phyloP scores from a whole-genome alignment of 2,888 invertebrate species.

The Dorcus hopei region DNA sequence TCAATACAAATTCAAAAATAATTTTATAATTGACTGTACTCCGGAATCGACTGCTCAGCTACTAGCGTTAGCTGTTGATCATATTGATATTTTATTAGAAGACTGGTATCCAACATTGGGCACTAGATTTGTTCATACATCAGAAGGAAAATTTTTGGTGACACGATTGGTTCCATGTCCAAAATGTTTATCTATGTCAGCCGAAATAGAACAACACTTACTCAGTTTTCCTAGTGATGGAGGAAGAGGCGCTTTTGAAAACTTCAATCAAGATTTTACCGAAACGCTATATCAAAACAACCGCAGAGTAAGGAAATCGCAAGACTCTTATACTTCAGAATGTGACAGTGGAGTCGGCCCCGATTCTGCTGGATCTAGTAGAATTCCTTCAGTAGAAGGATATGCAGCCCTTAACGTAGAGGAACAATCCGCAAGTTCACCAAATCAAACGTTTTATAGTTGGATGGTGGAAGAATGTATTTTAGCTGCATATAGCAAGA shows the following conservation, averaged over 20 bases:
- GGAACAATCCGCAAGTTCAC: conserved; percentile 30
- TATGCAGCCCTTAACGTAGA: conserved; percentile 54
- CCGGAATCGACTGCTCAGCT: conserved; percentile 78
- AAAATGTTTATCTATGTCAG: conserved; percentile 65
- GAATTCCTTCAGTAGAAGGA: conserved; percentile 81
- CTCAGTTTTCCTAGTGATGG: conserved; percentile 31
- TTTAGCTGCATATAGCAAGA: conserved; percentile 75
- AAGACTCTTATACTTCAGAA: conserved; percentile 77
- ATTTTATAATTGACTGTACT: conserved; percentile 72
- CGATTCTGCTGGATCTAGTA: conserved; percentile 75
- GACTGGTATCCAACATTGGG: conserved; percentile 98
- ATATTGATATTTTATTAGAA: conserved; percentile 92
- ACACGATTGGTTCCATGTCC: conserved; percentile 93
- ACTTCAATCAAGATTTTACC: conserved; percentile 19
- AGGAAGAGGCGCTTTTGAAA: conserved; percentile 22
- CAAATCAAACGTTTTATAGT: conserved; percentile 55
- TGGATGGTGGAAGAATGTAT: conserved; percentile 98
- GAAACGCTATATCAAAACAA: conserved; percentile 13
- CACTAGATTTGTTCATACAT: conserved; percentile 95
- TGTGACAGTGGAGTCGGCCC: conserved; percentile 86
- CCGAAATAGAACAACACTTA: conserved; percentile 40
- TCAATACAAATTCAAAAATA: conserved; percentile 35
- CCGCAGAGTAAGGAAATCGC: conserved; percentile 53
- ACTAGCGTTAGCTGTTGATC: conserved; percentile 86
- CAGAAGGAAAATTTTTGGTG: conserved; percentile 91